Evolutionary conservation across 2,113 vertebrate genomes (phyloP), one percentile per base, ranked within the genome.

Genomic region (Cynocephalus volans): DNA sequence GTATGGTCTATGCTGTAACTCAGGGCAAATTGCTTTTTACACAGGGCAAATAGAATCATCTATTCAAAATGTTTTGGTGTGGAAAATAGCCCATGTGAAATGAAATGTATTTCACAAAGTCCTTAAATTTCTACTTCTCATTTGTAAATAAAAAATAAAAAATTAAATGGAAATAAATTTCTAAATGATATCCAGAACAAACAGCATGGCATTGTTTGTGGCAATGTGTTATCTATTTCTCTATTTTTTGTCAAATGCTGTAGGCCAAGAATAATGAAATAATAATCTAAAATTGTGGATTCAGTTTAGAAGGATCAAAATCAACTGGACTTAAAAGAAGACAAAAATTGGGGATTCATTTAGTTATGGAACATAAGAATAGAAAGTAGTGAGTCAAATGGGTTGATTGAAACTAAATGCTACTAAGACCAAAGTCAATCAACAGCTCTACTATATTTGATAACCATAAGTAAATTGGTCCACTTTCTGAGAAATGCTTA

Each of bases 401-500:
- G 50, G 12, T 73, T 87, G 60, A 1, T 50, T n/a, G 36, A 90
- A 18, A 65, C 41, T 41, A 93, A 95, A 90, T 65, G 2, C 21
- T 89, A 60, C 5, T 48, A 45, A 84, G 8, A 69, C 31, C 15
- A 82, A 93, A 93, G 15, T 62, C 60, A 56, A 96, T 62, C 60
- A 56, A 96, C 41, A 18, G 3, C 9, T 36, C n/a, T 31, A 5
- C 58, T 67, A 7, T 54, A 5, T 48, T 81, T 86, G 5, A 69
- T 12, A 82, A 11, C 23, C 70, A 67, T 31, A 6, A 8, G 54
- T n/a, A 88, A 82, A 60, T 65, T 24, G 62, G 15, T 45, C n/a
- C 50, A 45, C 19, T 91, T 88, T 90, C 58, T 52, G 50, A 21
- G 31, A 96, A 96, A 88, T n/a, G 54, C 11, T 41, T 50, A 77